A percentile compares a stretch with the other conserved stretches of the same genome.
Conservation (phyloP, 2,113 vertebrate species). For the Xenotilapia caudafasciata region DNA sequence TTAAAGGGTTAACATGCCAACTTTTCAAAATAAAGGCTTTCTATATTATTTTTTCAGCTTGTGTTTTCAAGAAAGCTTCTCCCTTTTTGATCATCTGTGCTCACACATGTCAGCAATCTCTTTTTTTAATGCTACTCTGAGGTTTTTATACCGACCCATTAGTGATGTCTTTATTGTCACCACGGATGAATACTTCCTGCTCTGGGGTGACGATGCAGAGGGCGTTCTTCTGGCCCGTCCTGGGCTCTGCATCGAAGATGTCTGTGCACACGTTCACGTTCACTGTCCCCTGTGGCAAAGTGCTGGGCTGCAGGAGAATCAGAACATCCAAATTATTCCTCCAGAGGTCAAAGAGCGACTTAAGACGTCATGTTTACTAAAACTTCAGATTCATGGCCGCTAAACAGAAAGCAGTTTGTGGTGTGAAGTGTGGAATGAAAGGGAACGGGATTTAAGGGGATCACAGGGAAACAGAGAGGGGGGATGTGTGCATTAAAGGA, state of each 20-base stretch:
- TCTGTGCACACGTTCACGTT: conserved; percentile 59
- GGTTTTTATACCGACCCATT: conserved; percentile 49
- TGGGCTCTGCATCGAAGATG: conserved; percentile 51
- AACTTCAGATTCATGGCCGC: neutral
- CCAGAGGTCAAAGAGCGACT: neutral
- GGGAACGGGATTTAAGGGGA: conserved; percentile 17
- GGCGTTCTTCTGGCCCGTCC: conserved; percentile 66
- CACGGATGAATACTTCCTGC: conserved; percentile 64
- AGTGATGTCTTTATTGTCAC: conserved; percentile 65
- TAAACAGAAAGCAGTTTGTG: neutral
- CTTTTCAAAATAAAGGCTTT: neutral
- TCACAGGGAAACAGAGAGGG: neutral
- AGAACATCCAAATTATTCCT: neutral
- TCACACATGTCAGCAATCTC: neutral
- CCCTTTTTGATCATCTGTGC: neutral
- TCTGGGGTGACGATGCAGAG: conserved; percentile 52
- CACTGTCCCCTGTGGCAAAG: conserved; percentile 67
- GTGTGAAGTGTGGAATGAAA: neutral
- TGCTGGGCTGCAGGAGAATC: conserved; percentile 50
- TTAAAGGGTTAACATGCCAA: neutral
- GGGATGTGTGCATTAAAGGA: conserved; percentile 40
- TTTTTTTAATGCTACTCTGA: neutral
- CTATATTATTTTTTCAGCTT: fast-evolving
- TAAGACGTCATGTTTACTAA: neutral
- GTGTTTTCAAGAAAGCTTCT: neutral